Percentiles rank a stretch among this genome's conserved stretches.
Evolutionary conservation across 1,140 invertebrate genomes (phyloP).

Genomic region (Myzus persicae): DNA sequence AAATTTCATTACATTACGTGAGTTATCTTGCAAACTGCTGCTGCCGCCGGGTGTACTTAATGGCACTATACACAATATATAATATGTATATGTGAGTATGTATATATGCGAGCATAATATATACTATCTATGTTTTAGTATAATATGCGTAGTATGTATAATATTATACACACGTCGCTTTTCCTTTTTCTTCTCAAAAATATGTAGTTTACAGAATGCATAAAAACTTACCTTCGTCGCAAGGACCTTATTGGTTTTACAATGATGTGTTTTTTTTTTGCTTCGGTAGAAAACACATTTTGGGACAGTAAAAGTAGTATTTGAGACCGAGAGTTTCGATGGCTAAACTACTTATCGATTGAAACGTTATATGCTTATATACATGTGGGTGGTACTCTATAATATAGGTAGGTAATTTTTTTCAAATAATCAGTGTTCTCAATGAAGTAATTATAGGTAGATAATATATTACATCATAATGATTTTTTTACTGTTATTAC

Average conservation of each 20-base stretch:
- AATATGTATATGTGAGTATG: not conserved
- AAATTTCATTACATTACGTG: conserved; percentile 38
- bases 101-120: not conserved
- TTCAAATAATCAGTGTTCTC: not conserved
- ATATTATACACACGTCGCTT: conserved; percentile 27
- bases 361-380: no score
- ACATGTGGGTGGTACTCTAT: not conserved
- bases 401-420: not conserved
- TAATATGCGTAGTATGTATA: not conserved
- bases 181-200: conserved; percentile 12
- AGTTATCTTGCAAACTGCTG: conserved; percentile 33
- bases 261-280: conserved; percentile 19
- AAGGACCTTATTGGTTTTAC: conserved; percentile 1
- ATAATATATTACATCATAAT: not conserved
- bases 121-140: not conserved
- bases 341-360: not conserved
- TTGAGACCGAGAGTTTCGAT: not conserved
- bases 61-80: conserved; percentile 25
- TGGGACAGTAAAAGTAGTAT: not conserved
- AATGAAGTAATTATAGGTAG: not conserved
- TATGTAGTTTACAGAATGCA: conserved; percentile 21
- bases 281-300: not conserved
- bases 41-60: conserved; percentile 36
- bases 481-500: not conserved
- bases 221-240: not conserved